A percentile compares a stretch with the other conserved stretches of the same genome.
These are phyloP conservation scores for Smutsia temminckii DNA, from an alignment of 2,797 vertebrate species.

Conservation along the genomic window DNA sequence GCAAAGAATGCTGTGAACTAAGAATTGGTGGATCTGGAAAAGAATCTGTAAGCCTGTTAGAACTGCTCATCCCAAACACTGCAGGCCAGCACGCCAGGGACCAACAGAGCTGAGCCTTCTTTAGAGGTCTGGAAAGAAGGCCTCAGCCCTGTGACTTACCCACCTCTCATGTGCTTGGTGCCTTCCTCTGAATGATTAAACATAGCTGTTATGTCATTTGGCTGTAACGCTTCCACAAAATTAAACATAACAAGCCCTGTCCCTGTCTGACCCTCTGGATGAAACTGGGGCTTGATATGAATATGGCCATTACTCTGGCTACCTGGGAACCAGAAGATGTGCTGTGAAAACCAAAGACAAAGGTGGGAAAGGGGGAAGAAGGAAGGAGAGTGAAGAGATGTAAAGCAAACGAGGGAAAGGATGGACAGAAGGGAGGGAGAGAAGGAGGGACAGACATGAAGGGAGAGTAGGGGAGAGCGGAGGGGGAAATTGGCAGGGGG, in stretches of 20 bases:
- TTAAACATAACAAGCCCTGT: neutral
- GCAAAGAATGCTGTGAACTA: neutral
- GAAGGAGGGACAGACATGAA: neutral
- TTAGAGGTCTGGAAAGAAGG: neutral
- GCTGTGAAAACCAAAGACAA: neutral
- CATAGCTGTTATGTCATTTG: neutral
- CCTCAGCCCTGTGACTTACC: neutral
- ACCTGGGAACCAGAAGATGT: rapidly evolving
- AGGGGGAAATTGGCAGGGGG: neutral
- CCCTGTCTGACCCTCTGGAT: neutral
- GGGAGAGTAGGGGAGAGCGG: too few species aligned
- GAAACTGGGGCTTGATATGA: neutral
- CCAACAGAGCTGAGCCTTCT: neutral
- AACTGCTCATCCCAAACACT: neutral
- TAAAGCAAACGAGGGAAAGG: neutral
- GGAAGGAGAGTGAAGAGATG: neutral
- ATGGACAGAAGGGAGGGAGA: neutral
- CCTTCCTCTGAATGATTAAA: neutral
- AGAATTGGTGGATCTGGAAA: neutral
- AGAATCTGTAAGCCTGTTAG: neutral
- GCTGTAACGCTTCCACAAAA: neutral
- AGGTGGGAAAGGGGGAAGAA: neutral
- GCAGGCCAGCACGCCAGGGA: neutral
- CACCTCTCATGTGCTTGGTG: neutral
- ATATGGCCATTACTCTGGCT: neutral